These are phyloP conservation scores for Polymixis flavicincta DNA, from an alignment of 2,888 invertebrate species.

Conservation along the genomic window DNA sequence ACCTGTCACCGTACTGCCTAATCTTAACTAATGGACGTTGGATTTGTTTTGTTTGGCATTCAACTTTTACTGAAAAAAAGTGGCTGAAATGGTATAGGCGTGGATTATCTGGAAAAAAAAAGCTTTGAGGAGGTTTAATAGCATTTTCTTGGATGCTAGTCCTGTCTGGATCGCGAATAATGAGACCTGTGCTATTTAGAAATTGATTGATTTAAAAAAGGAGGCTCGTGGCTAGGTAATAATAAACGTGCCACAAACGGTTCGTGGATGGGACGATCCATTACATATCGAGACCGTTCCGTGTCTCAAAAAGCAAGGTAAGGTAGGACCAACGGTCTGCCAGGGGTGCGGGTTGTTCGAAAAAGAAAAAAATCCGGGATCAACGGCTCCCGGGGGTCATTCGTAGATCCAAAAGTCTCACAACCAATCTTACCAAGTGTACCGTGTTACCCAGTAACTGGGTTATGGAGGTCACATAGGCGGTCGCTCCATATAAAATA, in stretches of 20 bases:
- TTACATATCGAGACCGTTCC: neutral
- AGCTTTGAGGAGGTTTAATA: conserved; percentile 23
- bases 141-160: neutral
- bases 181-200: neutral
- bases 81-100: conserved; percentile 19
- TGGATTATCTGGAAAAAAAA: conserved; percentile 12
- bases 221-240: neutral
- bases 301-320: no score
- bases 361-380: no score
- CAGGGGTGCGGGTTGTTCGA: no score
- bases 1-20: conserved; percentile 54
- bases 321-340: no score
- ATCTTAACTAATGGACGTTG: conserved; percentile 58
- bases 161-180: neutral
- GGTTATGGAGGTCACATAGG: neutral
- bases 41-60: conserved; percentile 55
- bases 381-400: no score
- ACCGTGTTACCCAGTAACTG: neutral
- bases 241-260: no score
- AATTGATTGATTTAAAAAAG: neutral
- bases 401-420: neutral
- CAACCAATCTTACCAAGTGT: neutral
- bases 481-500: neutral
- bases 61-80: conserved; percentile 31
- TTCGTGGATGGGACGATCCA: no score